Conservation (phyloP, 2,888 invertebrate species). For the Hydrotaea diabolus region DNA sequence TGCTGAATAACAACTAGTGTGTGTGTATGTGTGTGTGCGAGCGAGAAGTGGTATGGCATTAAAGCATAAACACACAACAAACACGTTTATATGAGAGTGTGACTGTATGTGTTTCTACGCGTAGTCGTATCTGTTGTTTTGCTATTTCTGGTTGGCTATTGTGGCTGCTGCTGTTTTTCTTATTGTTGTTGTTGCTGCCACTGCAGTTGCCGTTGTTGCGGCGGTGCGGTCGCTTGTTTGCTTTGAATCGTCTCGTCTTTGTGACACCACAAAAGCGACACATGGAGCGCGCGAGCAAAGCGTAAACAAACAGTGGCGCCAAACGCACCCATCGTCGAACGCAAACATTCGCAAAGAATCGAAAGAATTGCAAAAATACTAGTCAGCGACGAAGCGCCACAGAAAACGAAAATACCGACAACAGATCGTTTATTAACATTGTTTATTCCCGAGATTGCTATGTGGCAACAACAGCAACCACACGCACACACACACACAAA, state of each 20-base stretch:
- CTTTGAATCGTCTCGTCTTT: conserved; percentile 49
- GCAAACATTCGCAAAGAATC: conserved; percentile 18
- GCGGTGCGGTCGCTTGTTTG: conserved; percentile 41
- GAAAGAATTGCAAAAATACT: background rate
- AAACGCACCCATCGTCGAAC: conserved; percentile 28
- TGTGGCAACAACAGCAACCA: conserved; percentile 1
- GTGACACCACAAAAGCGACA: conserved; percentile 36
- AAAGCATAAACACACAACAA: background rate
- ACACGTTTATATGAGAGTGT: background rate
- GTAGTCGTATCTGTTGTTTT: conserved; percentile 21
- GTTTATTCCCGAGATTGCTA: conserved; percentile 50
- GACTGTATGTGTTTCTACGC: no score
- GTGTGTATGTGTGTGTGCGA: background rate
- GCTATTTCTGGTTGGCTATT: conserved; percentile 36
- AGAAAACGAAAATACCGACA: background rate
- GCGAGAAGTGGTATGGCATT: no score
- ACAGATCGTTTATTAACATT: conserved; percentile 49
- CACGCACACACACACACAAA: background rate
- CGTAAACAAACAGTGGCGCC: conserved; percentile 54
- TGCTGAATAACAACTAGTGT: conserved; percentile 2
- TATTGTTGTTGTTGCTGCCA: background rate
- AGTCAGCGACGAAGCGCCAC: conserved; percentile 3
- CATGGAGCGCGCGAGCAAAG: background rate
- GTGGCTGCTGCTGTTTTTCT: conserved; percentile 18
- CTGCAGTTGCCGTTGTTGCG: conserved; percentile 33